Evolutionary conservation across 1,140 invertebrate species (phyloP).

Genomic region (Drosophila ambigua): DNA sequence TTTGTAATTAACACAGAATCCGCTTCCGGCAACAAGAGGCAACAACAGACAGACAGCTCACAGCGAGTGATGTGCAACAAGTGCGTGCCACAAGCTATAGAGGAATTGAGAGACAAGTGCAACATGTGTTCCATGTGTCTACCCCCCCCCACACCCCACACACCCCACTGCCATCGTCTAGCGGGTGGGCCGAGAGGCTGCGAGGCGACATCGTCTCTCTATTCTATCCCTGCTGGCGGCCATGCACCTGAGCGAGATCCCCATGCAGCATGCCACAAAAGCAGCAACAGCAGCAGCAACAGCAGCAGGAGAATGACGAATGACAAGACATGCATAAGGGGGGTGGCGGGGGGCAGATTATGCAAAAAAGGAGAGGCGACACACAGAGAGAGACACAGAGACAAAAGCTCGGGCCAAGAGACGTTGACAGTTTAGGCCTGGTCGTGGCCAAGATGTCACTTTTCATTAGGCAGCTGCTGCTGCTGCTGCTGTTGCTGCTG

Average conservation of each 20-base stretch:
- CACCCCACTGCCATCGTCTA: constrained; percentile 42
- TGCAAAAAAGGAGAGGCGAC: neutral
- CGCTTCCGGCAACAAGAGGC: constrained; percentile 64
- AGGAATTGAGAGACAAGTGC: constrained; percentile 54
- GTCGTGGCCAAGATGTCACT: constrained; percentile 82
- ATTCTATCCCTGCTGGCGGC: constrained; percentile 61
- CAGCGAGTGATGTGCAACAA: constrained; percentile 27
- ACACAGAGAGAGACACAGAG: constrained; percentile 12
- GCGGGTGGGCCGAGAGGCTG: constrained; percentile 57
- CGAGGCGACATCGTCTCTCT: constrained; percentile 66
- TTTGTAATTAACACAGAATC: constrained; percentile 80
- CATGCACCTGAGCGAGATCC: constrained; percentile 53
- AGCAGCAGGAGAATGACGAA: constrained; percentile 64
- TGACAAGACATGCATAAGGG: constrained; percentile 72
- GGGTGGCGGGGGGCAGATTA: neutral
- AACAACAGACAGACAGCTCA: constrained; percentile 16
- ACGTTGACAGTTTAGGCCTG: constrained; percentile 80
- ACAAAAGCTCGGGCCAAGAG: constrained; percentile 55
- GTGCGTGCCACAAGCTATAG: constrained; percentile 55
- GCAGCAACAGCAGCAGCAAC: neutral
- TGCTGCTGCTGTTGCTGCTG: constrained; percentile 32
- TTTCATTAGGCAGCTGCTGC: constrained; percentile 77
- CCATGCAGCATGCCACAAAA: constrained; percentile 5
- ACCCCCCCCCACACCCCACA: too few relatives aligned
- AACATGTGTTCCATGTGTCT: constrained; percentile 61